A percentile compares a stretch with the other conserved stretches of the same genome.
Evolutionary conservation across 2,797 vertebrate genomes (phyloP).

Genomic region (Hydrolagus colliei): DNA sequence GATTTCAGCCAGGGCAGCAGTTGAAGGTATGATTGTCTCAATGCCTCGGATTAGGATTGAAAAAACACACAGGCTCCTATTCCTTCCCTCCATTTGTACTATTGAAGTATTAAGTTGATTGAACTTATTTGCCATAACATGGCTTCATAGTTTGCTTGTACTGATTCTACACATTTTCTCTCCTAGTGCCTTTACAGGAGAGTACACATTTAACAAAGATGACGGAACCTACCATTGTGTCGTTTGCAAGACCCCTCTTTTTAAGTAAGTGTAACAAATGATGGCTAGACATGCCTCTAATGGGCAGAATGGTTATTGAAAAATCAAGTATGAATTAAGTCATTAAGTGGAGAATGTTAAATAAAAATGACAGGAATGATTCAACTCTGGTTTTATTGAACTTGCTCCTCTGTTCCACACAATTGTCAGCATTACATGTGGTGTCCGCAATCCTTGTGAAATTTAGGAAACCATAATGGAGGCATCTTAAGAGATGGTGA

Average conservation of each 20-base stretch:
- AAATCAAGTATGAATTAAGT: neutral
- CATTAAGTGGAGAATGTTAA: neutral
- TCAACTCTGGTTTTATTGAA: neutral
- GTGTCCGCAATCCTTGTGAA: neutral
- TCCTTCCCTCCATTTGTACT: neutral
- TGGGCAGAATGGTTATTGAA: neutral
- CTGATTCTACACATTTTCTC: neutral
- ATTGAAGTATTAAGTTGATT: neutral
- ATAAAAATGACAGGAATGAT: neutral
- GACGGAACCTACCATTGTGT: conserved; percentile 82
- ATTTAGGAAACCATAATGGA: neutral
- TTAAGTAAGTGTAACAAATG: conserved; percentile 67
- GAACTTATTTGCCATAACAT: neutral
- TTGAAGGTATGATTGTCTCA: neutral
- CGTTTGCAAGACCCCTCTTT: conserved; percentile 76
- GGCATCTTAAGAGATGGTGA: neutral
- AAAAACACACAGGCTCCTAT: too few relatives aligned
- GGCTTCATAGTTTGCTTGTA: neutral
- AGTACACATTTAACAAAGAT: conserved; percentile 73
- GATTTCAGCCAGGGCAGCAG: too few relatives aligned
- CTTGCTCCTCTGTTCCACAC: neutral
- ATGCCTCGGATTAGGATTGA: too few relatives aligned
- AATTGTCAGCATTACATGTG: too few relatives aligned
- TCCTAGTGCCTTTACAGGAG: conserved; percentile 82
- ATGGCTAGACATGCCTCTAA: neutral